Evolutionary conservation across 2,113 vertebrate genomes (phyloP).

Genomic region (Cettia cetti): DNA sequence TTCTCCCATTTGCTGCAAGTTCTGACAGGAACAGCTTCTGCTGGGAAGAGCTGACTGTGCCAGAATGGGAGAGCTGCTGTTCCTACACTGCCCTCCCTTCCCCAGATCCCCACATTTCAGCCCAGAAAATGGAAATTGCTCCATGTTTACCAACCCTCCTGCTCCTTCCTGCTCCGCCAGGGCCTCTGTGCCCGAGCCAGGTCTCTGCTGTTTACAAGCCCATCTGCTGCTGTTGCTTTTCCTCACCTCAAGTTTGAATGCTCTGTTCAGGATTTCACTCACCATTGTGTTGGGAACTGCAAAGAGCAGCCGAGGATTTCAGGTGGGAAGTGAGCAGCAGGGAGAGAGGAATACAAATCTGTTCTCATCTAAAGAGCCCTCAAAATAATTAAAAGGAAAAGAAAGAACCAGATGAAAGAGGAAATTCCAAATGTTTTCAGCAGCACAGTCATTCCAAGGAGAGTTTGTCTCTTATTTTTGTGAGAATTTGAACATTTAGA

Average conservation of each 20-base stretch:
- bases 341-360: constrained; percentile 24
- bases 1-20: constrained; percentile 62
- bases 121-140: constrained; percentile 46
- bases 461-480: background rate
- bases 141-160: background rate
- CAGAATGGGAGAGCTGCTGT: background rate
- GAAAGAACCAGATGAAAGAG: background rate
- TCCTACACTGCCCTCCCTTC: background rate
- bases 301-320: background rate
- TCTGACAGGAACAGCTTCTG: constrained; percentile 58
- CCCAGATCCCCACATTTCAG: constrained; percentile 32
- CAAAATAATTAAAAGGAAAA: background rate
- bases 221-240: constrained; percentile 27
- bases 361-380: background rate
- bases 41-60: constrained; percentile 49
- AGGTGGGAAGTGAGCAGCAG: background rate
- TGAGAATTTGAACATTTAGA: background rate
- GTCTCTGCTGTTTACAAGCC: constrained; percentile 24
- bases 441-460: background rate
- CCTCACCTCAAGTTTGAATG: background rate
- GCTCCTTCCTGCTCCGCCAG: background rate
- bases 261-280: background rate
- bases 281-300: background rate
- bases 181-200: background rate
- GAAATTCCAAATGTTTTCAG: background rate